Percentiles rank a stretch among this genome's conserved stretches.
These are phyloP conservation scores for Aspiorhynchus laticeps DNA, from an alignment of 2,113 vertebrate genomes.

Conservation along the genomic window DNA sequence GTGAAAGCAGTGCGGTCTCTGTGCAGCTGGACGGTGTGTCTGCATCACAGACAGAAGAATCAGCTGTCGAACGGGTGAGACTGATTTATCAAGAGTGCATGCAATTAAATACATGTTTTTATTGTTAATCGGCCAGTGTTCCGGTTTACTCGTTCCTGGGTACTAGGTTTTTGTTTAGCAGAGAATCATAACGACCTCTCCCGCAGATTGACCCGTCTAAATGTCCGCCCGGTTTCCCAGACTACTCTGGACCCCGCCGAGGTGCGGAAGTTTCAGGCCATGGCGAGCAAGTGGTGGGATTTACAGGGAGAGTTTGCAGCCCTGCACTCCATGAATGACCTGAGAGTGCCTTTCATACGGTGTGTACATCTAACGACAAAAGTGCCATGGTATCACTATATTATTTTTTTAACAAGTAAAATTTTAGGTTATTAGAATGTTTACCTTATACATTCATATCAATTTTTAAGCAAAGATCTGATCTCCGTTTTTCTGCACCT, in stretches of 20 bases:
- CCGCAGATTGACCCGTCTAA: conserved; percentile 60
- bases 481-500: background rate
- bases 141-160: background rate
- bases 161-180: background rate
- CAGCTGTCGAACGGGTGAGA: conserved; percentile 32
- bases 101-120: background rate
- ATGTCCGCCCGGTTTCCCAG: conserved; percentile 67
- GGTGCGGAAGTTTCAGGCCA: conserved; percentile 84
- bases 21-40: conserved; percentile 61
- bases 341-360: conserved; percentile 96
- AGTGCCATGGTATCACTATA: background rate
- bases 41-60: conserved; percentile 53
- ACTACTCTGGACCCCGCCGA: conserved; percentile 86
- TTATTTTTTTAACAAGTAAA: background rate
- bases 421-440: background rate
- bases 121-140: background rate
- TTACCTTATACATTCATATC: background rate
- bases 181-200: conserved; percentile 1
- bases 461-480: background rate
- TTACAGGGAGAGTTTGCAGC: conserved; percentile 85
- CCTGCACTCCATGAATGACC: conserved; percentile 94
- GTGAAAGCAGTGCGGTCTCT: conserved; percentile 12
- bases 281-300: conserved; percentile 94
- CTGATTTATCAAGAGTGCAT: background rate
- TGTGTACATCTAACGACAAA: conserved; percentile 59